phyloP scores from a whole-genome alignment of 1,140 invertebrate genomes.

The Atta colombica region DNA sequence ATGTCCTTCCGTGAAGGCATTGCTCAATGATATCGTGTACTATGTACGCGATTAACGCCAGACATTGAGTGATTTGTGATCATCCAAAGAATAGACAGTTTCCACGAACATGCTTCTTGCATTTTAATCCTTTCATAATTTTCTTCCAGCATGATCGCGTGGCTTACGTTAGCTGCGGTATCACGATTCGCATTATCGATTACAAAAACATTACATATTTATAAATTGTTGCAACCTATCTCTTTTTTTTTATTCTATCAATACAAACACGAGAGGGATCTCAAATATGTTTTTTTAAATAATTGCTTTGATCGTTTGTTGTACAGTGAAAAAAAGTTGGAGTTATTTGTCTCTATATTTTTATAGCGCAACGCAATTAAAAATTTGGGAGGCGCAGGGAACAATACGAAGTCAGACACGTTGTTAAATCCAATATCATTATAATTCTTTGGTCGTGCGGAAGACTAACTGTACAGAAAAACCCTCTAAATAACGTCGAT shows the following conservation, averaged over 20 bases:
- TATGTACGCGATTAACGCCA: constrained; percentile 31
- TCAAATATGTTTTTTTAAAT: constrained; percentile 17
- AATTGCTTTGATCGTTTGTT: not conserved
- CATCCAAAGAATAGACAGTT: constrained; percentile 38
- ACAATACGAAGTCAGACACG: constrained; percentile 1
- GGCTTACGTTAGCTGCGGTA: constrained; percentile 25
- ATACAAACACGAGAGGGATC: no score
- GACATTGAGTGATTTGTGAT: constrained; percentile 62
- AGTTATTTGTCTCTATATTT: not conserved
- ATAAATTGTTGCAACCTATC: constrained; percentile 47
- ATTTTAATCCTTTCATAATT: constrained; percentile 60
- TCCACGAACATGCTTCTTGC: constrained; percentile 50
- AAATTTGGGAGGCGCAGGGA: constrained; percentile 31
- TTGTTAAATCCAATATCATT: constrained; percentile 73
- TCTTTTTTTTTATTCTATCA: constrained; percentile 14
- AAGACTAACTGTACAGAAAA: constrained; percentile 80
- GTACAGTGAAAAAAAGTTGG: not conserved
- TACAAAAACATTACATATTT: constrained; percentile 63
- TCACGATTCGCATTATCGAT: constrained; percentile 42
- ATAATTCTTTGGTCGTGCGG: constrained; percentile 81
- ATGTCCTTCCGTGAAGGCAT: constrained; percentile 29
- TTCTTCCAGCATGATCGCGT: constrained; percentile 31
- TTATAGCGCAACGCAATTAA: not conserved
- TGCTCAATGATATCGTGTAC: constrained; percentile 52
- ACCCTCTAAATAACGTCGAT: constrained; percentile 78